Conservation (phyloP, 1,140 invertebrate species). For the Augochlora pura region DNA sequence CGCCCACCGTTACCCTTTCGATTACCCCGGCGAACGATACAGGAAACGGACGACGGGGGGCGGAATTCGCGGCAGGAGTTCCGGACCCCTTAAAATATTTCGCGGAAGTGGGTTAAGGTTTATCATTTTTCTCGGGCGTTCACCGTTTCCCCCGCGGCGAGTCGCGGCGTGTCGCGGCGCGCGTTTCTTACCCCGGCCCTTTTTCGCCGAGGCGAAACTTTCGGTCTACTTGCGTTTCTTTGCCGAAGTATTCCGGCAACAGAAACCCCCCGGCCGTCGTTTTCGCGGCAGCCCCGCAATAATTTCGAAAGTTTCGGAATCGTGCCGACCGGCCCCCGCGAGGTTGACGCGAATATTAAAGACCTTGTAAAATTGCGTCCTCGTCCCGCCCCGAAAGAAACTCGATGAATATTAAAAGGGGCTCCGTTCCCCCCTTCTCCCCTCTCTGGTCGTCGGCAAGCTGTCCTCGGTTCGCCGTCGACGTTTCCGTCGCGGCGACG, state of each 20-base stretch:
- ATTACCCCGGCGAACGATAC: too few relatives aligned
- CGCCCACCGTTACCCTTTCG: too few relatives aligned
- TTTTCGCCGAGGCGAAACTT: too few relatives aligned
- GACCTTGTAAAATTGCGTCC: not conserved
- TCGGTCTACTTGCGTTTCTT: not conserved
- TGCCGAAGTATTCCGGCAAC: not conserved
- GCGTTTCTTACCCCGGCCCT: too few relatives aligned
- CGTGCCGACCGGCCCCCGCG: not conserved
- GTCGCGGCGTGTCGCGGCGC: too few relatives aligned
- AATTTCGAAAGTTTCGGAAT: slow-evolving; percentile 6
- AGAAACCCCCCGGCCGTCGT: not conserved
- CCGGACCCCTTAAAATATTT: not conserved
- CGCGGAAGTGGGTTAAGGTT: too few relatives aligned
- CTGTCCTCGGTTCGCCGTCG: too few relatives aligned
- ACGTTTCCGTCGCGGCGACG: too few relatives aligned
- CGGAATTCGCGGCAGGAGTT: not conserved
- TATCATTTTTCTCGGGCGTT: too few relatives aligned
- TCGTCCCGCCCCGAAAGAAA: not conserved
- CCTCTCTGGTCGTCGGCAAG: too few relatives aligned
- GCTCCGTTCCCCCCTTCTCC: too few relatives aligned
- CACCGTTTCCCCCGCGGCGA: too few relatives aligned
- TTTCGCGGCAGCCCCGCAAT: not conserved
- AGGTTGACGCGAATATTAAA: slow-evolving; percentile 8
- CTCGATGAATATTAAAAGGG: slow-evolving; percentile 2
- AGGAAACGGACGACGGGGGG: not conserved